Base-by-base conservation (phyloP, 2,113 vertebrate species). In the Octodon degus region DNA sequence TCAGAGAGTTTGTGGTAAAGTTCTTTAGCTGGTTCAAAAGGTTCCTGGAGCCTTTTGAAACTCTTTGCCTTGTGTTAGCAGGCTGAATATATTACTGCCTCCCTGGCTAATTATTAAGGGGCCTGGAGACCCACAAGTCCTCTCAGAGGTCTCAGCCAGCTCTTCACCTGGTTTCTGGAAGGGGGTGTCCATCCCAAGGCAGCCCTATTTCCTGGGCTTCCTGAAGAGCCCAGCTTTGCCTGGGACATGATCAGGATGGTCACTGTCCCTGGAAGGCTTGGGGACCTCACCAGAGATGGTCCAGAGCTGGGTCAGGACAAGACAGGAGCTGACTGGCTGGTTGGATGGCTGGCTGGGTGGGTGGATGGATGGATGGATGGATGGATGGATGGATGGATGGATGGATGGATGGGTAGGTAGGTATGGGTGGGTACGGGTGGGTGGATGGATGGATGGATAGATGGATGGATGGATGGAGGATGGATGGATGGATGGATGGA, bases 1-100 rank as follows among this genome's bases (percentile, higher is more conserved):
- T 94, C 84, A 84, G 60, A 60, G 16, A 76, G 53, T 96, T 95
- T 91, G 34, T 82, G 87, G 30, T 93, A 60, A 96, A 89, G 27
- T 87, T 90, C 81, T 79, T 76, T 89, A 93, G 86, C 86, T 70
- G 74, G 50, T 50, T 50, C 50, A 93, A 91, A 87, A 93, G 89
- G 63, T 89, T 97, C 40, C 63, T 96, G 65, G 86, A 96, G 89
- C 65, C 87, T 93, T 95, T 63, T 65, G 87, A 91, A 94, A 96
- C 34, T 83, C 68, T n/a, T 24, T 89, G 50, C 37, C 63, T 96
- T 97, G 91, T 96, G 83, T 90, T 91, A 37, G 82, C 79, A 40
- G 53, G 58, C 89, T 16, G 70, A 91, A 96, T 91, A 68, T 82
- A 72, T 95, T 93, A 92, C 80, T 72, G 80, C 89, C 86, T 83